Conservation (phyloP, 1,140 invertebrate genomes). For the Heliconius nattereri region DNA sequence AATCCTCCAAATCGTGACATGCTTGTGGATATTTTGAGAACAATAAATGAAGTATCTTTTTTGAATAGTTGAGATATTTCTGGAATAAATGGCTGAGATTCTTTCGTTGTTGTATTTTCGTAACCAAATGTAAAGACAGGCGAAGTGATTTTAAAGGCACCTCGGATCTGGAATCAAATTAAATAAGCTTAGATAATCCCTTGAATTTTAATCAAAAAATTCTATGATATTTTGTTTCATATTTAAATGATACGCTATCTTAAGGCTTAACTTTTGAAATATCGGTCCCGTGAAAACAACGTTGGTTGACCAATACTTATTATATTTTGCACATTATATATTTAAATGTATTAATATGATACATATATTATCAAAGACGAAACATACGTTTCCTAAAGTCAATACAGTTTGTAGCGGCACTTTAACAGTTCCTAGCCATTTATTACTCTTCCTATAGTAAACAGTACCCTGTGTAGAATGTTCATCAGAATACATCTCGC, state of each 20-base stretch:
- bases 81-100: constrained; percentile 49
- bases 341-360: too few species aligned
- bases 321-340: too few species aligned
- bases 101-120: constrained; percentile 51
- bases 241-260: too few species aligned
- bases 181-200: neutral
- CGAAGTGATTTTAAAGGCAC: constrained; percentile 62
- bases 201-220: too few species aligned
- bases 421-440: constrained; percentile 64
- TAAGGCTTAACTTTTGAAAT: too few species aligned
- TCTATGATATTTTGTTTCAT: too few species aligned
- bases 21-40: constrained; percentile 59
- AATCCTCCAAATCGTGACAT: constrained; percentile 61
- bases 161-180: constrained; percentile 55
- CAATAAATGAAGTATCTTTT: constrained; percentile 60
- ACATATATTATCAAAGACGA: neutral
- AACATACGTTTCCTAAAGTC: constrained; percentile 57
- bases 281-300: too few species aligned
- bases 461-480: constrained; percentile 44
- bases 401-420: constrained; percentile 61
- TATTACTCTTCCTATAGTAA: constrained; percentile 56
- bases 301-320: too few species aligned
- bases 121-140: constrained; percentile 70
- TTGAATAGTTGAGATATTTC: constrained; percentile 60
- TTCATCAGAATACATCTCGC: constrained; percentile 47